Percentiles rank a stretch among this genome's conserved stretches.
phyloP scores from a whole-genome alignment of 53 echinoderm and acorn worm genomes.

The Zoroaster sp. region DNA sequence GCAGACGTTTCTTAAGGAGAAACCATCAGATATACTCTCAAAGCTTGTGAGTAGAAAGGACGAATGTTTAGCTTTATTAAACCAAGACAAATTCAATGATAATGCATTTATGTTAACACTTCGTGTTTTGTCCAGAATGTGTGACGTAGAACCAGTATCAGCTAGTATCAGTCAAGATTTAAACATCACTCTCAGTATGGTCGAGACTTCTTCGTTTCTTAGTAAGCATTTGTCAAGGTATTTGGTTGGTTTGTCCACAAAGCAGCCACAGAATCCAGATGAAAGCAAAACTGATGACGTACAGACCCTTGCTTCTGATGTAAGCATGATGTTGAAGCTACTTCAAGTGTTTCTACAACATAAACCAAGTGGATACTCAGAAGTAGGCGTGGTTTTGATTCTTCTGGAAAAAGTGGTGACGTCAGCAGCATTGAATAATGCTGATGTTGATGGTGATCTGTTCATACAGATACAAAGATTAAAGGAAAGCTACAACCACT shows the following conservation, averaged over 20 bases:
- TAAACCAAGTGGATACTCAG: conserved; percentile 13
- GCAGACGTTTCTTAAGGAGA: background rate
- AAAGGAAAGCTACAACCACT: background rate
- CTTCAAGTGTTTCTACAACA: conserved; percentile 11
- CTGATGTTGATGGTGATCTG: background rate
- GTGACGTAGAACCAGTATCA: conserved; percentile 12
- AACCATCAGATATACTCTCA: background rate
- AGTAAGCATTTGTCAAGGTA: conserved; percentile 35
- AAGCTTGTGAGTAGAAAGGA: background rate
- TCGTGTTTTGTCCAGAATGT: background rate
- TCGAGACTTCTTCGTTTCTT: conserved; percentile 8
- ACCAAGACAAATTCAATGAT: background rate
- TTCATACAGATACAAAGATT: background rate
- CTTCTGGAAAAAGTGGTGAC: conserved; percentile 28
- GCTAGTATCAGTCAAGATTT: background rate
- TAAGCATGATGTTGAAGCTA: background rate
- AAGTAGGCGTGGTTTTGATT: conserved; percentile 44
- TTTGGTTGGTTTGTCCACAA: background rate
- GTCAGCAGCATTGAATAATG: background rate
- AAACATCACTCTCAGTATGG: background rate
- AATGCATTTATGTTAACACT: background rate
- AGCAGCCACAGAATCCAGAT: background rate
- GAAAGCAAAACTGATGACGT: background rate
- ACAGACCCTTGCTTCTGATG: background rate
- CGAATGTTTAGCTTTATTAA: background rate